phyloP scores from a whole-genome alignment of 1,140 invertebrate species.

The Planococcus citri region DNA sequence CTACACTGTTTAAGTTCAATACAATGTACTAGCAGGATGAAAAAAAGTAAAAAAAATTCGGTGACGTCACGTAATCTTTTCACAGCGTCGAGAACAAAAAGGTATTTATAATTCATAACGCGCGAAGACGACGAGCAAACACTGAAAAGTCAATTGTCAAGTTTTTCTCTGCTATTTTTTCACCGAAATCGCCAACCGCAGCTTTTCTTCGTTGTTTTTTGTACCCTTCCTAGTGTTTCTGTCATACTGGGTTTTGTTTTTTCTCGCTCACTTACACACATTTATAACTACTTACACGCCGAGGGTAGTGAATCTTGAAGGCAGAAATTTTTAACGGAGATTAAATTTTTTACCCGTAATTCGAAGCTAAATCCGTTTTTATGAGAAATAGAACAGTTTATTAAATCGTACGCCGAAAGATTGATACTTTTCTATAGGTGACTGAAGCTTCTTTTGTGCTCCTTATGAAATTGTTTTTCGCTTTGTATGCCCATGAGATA shows the following conservation, averaged over 20 bases:
- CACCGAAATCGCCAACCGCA: too few relatives aligned
- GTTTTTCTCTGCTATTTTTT: background rate
- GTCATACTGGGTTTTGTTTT: background rate
- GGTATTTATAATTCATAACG: conserved; percentile 3
- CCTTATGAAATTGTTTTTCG: too few relatives aligned
- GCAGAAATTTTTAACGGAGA: background rate
- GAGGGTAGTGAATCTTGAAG: background rate
- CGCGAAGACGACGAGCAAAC: conserved; percentile 1
- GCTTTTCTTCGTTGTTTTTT: too few relatives aligned
- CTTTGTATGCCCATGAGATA: too few relatives aligned
- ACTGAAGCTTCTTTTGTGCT: too few relatives aligned
- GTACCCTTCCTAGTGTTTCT: too few relatives aligned
- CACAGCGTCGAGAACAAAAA: background rate
- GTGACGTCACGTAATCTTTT: conserved; percentile 6
- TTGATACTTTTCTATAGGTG: too few relatives aligned
- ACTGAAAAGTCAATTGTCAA: conserved; percentile 3
- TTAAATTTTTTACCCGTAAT: background rate
- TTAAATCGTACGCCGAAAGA: too few relatives aligned
- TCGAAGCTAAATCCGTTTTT: background rate
- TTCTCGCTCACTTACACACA: background rate
- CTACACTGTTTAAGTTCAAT: background rate
- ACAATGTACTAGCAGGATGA: background rate
- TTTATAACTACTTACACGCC: background rate
- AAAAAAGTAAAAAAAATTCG: background rate
- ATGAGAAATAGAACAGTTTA: too few relatives aligned